A percentile compares a stretch with the other conserved stretches of the same genome.
phyloP scores from a whole-genome alignment of 2,888 invertebrate species.

The Netelia melanura region DNA sequence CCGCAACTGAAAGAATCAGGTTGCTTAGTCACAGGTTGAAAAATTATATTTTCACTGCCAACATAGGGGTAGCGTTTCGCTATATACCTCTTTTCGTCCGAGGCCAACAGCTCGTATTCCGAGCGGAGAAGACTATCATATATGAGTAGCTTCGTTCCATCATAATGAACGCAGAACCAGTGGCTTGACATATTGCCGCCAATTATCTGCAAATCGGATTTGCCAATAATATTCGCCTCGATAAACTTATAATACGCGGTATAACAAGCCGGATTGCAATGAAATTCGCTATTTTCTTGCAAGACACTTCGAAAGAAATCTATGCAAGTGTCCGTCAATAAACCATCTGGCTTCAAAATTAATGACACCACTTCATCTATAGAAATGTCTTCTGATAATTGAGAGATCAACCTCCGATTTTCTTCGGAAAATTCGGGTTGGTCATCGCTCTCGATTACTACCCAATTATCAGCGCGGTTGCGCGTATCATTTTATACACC shows the following conservation, averaged over 20 bases:
- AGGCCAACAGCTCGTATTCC: too few relatives aligned
- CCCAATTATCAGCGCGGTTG: background rate
- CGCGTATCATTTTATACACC: too few relatives aligned
- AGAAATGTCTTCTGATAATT: conserved; percentile 28
- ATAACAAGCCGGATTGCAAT: conserved; percentile 23
- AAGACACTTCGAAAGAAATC: conserved; percentile 47
- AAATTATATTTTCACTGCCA: background rate
- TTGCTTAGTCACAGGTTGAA: conserved; percentile 31
- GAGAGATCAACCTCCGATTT: conserved; percentile 18
- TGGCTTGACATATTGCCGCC: conserved; percentile 48
- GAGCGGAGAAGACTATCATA: conserved; percentile 56
- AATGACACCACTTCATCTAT: conserved; percentile 6
- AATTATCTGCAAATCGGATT: conserved; percentile 57
- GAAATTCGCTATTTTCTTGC: conserved; percentile 13
- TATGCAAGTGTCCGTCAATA: conserved; percentile 31
- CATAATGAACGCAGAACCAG: conserved; percentile 53
- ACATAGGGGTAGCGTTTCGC: conserved; percentile 28
- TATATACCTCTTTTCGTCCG: conserved; percentile 52
- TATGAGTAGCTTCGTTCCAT: conserved; percentile 11
- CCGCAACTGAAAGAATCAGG: too few relatives aligned
- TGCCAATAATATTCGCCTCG: conserved; percentile 18
- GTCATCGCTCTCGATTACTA: conserved; percentile 6
- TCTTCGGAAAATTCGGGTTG: background rate
- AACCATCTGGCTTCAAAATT: background rate
- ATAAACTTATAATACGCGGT: conserved; percentile 6